phyloP scores from a whole-genome alignment of 92 coral and sea anemone genomes.

The Bergia puertoricense region DNA sequence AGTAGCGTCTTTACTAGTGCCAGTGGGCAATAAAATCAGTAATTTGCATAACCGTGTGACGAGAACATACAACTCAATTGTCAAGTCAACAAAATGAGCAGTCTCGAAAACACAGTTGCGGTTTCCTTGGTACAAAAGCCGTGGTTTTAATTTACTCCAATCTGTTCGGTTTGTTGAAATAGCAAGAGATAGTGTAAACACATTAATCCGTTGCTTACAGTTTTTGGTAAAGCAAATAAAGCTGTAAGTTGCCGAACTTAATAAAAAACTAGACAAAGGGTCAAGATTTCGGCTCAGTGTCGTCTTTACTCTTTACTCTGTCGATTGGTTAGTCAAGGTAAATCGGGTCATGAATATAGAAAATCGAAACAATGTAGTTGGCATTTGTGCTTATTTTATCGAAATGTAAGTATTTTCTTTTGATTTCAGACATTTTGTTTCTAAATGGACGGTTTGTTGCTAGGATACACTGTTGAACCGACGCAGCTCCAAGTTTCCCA shows the following conservation, averaged over 20 bases:
- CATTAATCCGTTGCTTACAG: slow-evolving; percentile 26
- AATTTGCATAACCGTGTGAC: neutral
- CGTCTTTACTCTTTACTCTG: neutral
- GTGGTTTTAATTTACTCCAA: slow-evolving; percentile 14
- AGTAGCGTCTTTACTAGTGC: neutral
- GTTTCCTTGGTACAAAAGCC: slow-evolving; percentile 22
- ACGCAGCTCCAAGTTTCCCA: too few relatives aligned
- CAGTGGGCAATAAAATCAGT: neutral
- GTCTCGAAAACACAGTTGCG: neutral
- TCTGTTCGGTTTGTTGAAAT: slow-evolving; percentile 12
- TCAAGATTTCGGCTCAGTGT: slow-evolving; percentile 4
- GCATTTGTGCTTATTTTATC: too few relatives aligned
- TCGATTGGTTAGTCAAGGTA: neutral
- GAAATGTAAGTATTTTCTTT: too few relatives aligned
- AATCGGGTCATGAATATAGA: too few relatives aligned
- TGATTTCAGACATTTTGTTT: too few relatives aligned
- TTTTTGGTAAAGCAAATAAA: slow-evolving; percentile 14
- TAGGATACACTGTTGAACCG: too few relatives aligned
- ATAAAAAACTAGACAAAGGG: neutral
- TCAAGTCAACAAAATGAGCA: slow-evolving; percentile 9
- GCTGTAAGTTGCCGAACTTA: neutral
- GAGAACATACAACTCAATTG: neutral
- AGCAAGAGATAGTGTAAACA: slow-evolving; percentile 22
- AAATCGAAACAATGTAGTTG: too few relatives aligned
- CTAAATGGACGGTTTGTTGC: too few relatives aligned